These are phyloP conservation scores for Halcyon malimbica DNA, from an alignment of 2,113 vertebrate genomes.

Conservation along the genomic window DNA sequence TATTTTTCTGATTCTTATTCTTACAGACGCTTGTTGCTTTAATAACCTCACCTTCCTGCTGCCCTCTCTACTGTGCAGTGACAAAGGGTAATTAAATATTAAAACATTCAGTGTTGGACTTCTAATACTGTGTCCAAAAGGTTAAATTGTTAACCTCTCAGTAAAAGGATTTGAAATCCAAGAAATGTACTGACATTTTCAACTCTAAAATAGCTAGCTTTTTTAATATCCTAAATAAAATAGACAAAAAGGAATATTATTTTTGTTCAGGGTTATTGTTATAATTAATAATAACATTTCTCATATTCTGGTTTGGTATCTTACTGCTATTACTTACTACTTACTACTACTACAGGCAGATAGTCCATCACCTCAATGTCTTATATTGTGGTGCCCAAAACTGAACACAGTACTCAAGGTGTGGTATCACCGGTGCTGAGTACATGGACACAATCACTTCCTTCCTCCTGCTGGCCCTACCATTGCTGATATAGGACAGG, in stretches of 20 bases:
- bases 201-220: background rate
- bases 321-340: too few relatives aligned
- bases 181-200: background rate
- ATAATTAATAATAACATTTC: background rate
- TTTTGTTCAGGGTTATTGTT: background rate
- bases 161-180: background rate
- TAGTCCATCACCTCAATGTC: background rate
- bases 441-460: too few relatives aligned
- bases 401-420: too few relatives aligned
- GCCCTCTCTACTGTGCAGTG: background rate
- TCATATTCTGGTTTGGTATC: too few relatives aligned
- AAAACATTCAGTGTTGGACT: background rate
- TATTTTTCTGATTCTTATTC: background rate
- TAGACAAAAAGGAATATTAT: background rate
- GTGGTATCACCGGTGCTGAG: too few relatives aligned
- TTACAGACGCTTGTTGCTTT: background rate
- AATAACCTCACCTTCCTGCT: background rate
- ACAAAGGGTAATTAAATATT: background rate
- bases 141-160: background rate
- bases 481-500: too few relatives aligned
- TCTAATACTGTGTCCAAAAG: background rate
- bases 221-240: background rate
- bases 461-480: too few relatives aligned
- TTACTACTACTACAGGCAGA: background rate
- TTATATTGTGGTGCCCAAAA: too few relatives aligned